Conservation (phyloP, 2,797 vertebrate species). For the Melanotaenia nigrans region DNA sequence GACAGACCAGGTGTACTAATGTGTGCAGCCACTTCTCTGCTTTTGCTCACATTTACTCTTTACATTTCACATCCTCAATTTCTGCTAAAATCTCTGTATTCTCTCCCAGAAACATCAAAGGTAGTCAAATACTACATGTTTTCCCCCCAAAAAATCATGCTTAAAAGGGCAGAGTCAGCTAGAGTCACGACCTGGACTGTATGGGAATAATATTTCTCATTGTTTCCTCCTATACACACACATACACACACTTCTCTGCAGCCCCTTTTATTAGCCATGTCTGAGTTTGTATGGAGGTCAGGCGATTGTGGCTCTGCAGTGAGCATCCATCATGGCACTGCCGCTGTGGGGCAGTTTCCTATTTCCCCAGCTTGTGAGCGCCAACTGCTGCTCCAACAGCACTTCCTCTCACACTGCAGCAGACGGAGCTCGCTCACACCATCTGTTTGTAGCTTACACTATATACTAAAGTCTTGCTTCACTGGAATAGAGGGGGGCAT, state of each 20-base stretch:
- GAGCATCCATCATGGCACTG: slow-evolving; percentile 82
- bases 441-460: slow-evolving; percentile 71
- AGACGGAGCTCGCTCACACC: slow-evolving; percentile 66
- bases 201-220: slow-evolving; percentile 22
- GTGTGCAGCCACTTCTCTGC: slow-evolving; percentile 12
- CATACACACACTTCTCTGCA: slow-evolving; percentile 10
- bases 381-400: slow-evolving; percentile 71
- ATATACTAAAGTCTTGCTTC: slow-evolving; percentile 44
- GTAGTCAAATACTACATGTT: slow-evolving; percentile 16
- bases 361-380: slow-evolving; percentile 67
- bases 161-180: slow-evolving; percentile 10
- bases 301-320: slow-evolving; percentile 78
- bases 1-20: slow-evolving; percentile 37
- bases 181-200: neutral
- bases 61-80: neutral
- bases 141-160: slow-evolving; percentile 13
- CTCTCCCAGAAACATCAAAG: slow-evolving; percentile 1
- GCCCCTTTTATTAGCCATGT: slow-evolving; percentile 65
- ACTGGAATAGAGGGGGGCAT: slow-evolving; percentile 14
- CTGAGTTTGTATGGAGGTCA: slow-evolving; percentile 80
- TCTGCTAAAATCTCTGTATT: too few relatives aligned
- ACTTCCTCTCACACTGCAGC: slow-evolving; percentile 63
- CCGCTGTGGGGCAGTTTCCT: slow-evolving; percentile 78
- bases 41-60: slow-evolving; percentile 10
- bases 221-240: neutral